phyloP scores from a whole-genome alignment of 2,113 vertebrate genomes.

The Equus quagga region DNA sequence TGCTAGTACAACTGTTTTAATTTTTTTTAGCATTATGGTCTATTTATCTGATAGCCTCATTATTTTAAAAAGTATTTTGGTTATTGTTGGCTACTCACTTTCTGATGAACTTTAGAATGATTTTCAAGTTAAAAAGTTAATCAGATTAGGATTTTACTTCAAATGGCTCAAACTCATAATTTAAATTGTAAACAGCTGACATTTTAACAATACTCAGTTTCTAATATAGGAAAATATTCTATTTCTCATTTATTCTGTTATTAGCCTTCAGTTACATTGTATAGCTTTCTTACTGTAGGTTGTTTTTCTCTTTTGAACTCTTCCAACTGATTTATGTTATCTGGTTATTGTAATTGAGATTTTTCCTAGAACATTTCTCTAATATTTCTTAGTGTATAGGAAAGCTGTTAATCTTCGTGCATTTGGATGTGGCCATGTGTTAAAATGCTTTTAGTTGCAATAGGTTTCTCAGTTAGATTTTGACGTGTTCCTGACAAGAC shows the following conservation, averaged over 20 bases:
- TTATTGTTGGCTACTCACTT: background rate
- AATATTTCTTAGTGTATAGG: background rate
- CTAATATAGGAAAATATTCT: background rate
- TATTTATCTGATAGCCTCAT: background rate
- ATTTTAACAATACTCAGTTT: background rate
- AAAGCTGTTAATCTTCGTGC: background rate
- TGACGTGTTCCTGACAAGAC: background rate
- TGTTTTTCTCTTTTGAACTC: background rate
- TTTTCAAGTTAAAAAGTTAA: constrained; percentile 20
- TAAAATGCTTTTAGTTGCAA: background rate
- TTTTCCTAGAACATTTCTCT: background rate
- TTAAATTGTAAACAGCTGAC: background rate
- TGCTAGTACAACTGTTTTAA: background rate
- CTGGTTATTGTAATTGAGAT: background rate
- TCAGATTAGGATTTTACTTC: background rate
- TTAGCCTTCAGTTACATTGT: background rate
- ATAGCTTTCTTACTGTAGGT: background rate
- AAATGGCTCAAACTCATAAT: background rate
- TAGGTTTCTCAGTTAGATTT: background rate
- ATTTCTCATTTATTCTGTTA: background rate
- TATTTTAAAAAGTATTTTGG: constrained; percentile 11
- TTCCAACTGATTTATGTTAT: background rate
- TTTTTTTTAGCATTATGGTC: background rate
- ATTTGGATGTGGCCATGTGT: background rate
- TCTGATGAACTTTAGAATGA: constrained; percentile 17